Evolutionary conservation across 2,797 vertebrate genomes (phyloP), one percentile per base, ranked within the genome.

Genomic region (Tinamus major): DNA sequence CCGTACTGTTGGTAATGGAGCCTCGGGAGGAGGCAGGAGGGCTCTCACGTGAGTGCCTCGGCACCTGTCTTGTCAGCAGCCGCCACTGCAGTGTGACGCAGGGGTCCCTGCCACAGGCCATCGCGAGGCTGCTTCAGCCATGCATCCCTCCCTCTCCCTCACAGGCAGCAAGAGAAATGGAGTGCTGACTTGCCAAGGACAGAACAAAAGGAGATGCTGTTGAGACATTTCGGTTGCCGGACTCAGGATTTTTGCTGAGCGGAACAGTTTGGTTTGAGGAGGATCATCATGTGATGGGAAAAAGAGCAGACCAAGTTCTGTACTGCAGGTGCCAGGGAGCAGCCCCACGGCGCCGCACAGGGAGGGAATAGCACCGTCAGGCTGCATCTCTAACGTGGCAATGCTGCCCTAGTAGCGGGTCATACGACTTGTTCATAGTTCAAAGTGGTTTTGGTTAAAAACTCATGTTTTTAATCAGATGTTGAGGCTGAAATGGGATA

Each of bases 101-200:
- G 90, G 88, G 97, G 81, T 67, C 89, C 65, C 83, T 95, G 94
- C 91, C 92, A 94, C 90, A 95, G 63, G 81, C 92, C 94, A 82
- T 48, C 61, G 1, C 42, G 87, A 64, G 90, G 92, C 89, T 74
- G 9, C 71, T 95, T 81, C 87, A 95, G 94, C 83, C 83, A 59
- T 37, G 74, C 27, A 11, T 58, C 49, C 39, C 49, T 24, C 31
- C 31, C 23, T 42, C 23, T 21, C 64, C 46, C 48, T 31, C 59
- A 44, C 70, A 89, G 31, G 59, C 37, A 68, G 39, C 0, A 0
- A 61, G 49, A 84, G 75, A 86, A 69, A 63, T 12, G 42, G 27
- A 56, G 67, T 26, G 55, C 68, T 4, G 19, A 39, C 71, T 29
- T 23, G 42, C 77, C 49, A 31, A 72, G 68, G 77, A 53, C 82